phyloP scores from a whole-genome alignment of 1,140 invertebrate species.

The Bicyclus anynana region DNA sequence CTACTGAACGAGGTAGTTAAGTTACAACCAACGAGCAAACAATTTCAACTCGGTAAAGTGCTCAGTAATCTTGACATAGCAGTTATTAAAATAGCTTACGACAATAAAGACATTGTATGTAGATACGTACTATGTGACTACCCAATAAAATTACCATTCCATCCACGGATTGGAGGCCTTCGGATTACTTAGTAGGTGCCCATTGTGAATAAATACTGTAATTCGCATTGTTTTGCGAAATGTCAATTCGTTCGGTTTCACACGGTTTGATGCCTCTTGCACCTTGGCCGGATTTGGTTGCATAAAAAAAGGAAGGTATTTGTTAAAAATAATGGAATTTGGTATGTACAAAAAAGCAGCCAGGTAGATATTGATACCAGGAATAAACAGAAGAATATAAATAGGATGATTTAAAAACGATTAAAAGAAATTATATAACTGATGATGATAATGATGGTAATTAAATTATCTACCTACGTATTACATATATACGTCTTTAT shows the following conservation, averaged over 20 bases:
- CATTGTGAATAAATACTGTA: constrained; percentile 17
- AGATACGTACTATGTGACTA: not conserved
- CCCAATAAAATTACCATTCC: constrained; percentile 5
- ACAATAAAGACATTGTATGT: not conserved
- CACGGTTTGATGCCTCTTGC: not conserved
- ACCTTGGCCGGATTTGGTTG: not conserved
- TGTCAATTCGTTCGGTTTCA: not conserved
- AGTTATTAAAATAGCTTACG: not conserved
- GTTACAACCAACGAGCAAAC: too few relatives aligned
- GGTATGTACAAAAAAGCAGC: too few relatives aligned
- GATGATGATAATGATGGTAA: too few relatives aligned
- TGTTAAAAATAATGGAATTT: too few relatives aligned
- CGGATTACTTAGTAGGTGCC: not conserved
- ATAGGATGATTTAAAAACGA: too few relatives aligned
- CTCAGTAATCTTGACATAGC: not conserved
- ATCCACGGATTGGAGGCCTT: constrained; percentile 10
- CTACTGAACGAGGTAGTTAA: too few relatives aligned
- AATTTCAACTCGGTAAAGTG: too few relatives aligned
- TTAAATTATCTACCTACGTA: too few relatives aligned
- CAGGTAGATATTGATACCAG: too few relatives aligned
- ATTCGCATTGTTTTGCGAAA: constrained; percentile 11
- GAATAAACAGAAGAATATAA: too few relatives aligned
- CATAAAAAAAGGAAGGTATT: not conserved
- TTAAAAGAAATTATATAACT: too few relatives aligned
- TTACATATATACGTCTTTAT: too few relatives aligned